Conservation (phyloP, 2,797 vertebrate species). For the Oophaga sylvatica region DNA sequence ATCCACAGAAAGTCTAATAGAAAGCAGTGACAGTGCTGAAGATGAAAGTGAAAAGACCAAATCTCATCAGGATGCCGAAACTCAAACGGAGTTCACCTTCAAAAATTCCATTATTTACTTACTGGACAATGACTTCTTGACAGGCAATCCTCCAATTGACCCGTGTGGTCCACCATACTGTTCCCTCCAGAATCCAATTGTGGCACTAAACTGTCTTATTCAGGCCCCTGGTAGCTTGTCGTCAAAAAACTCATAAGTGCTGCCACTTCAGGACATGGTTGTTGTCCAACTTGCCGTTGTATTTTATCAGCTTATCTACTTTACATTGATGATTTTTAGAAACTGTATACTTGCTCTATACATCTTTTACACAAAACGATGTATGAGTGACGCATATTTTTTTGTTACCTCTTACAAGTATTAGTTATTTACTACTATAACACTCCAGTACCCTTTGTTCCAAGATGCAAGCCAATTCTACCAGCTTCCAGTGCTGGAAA, state of each 20-base stretch:
- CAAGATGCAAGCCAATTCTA: no score
- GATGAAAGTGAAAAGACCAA: background rate
- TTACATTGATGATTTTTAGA: background rate
- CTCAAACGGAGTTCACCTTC: background rate
- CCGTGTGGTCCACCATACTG: background rate
- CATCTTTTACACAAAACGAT: background rate
- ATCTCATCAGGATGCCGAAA: background rate
- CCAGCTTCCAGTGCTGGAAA: no score
- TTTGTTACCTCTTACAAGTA: background rate
- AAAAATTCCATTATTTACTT: background rate
- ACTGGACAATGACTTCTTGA: background rate
- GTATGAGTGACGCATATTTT: background rate
- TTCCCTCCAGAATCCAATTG: background rate
- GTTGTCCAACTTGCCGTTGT: background rate
- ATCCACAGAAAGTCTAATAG: background rate
- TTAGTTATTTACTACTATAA: background rate
- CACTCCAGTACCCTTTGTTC: background rate
- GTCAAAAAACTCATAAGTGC: background rate
- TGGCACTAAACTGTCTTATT: conserved; percentile 16
- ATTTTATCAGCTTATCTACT: no score
- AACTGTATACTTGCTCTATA: background rate
- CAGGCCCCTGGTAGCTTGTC: background rate
- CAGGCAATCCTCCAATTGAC: background rate
- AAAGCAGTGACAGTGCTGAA: background rate
- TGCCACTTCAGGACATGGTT: background rate